A percentile compares a stretch with the other conserved stretches of the same genome.
Evolutionary conservation across 2,113 vertebrate genomes (phyloP).

Genomic region (Macaca fascicularis): T2T-MFA8v1.1 NC_088389.1:44686001-44686500

Average conservation of each 20-base stretch:
- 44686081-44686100: neutral
- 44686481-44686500: neutral
- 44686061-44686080: neutral
- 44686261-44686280: neutral
- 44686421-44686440: neutral
- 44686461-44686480: too few relatives aligned
- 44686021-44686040: neutral
- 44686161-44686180: neutral
- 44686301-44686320: neutral
- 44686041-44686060: neutral
- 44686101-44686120: neutral
- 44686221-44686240: neutral
- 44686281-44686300: neutral
- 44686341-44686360: too few relatives aligned
- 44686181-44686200: neutral
- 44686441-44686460: neutral
- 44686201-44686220: neutral
- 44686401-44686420: neutral
- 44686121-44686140: neutral
- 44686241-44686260: neutral
- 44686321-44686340: neutral
- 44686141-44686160: neutral
- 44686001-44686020: neutral
- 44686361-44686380: neutral
- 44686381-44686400: neutral